A percentile compares a stretch with the other conserved stretches of the same genome.
Evolutionary conservation across 2,113 vertebrate species (phyloP).

Genomic region (Vidua macroura): DNA sequence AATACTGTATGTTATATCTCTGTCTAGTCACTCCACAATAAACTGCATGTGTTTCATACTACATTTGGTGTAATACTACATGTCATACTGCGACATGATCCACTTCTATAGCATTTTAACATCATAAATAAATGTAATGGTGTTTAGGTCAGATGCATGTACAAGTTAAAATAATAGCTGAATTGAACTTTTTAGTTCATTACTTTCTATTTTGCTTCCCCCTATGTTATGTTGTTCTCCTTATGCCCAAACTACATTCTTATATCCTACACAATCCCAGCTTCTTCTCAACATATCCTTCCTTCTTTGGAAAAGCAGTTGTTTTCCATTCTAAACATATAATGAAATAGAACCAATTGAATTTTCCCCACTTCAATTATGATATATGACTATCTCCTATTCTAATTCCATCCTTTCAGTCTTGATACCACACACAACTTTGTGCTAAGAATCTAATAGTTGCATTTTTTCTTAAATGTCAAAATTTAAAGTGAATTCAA

Average conservation of each 20-base stretch:
- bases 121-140: neutral
- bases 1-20: neutral
- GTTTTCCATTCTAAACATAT: neutral
- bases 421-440: neutral
- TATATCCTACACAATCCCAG: neutral
- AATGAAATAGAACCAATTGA: neutral
- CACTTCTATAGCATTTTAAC: neutral
- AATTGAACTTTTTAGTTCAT: neutral
- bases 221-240: neutral
- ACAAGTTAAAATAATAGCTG: neutral
- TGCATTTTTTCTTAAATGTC: conserved; percentile 1
- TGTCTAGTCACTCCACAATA: neutral
- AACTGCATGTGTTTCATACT: neutral
- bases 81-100: neutral
- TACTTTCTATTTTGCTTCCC: neutral
- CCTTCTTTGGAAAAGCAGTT: neutral
- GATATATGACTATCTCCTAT: neutral
- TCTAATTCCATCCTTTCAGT: neutral
- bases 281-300: neutral
- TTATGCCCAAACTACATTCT: neutral
- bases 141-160: neutral
- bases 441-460: neutral
- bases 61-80: neutral
- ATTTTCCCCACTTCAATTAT: conserved; percentile 25
- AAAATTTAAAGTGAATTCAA: conserved; percentile 13